Evolutionary conservation across 2,113 vertebrate genomes (phyloP), one percentile per base, ranked within the genome.

Genomic region (Procavia capensis): DNA sequence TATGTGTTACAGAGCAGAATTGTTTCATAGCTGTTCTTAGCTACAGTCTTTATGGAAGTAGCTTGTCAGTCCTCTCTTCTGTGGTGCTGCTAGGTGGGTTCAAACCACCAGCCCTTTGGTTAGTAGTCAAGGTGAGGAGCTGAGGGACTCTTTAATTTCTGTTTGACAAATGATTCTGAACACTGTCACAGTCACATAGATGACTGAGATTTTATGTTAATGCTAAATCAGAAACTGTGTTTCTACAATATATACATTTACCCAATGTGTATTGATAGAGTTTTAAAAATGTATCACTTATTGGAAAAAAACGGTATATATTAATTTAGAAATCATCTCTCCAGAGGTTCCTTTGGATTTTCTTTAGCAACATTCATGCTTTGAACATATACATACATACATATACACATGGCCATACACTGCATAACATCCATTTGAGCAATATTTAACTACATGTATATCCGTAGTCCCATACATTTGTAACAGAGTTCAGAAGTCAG

Each of bases 311-410:
- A 47, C 24, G 90, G 36, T 80, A 19, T 83, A 13, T 88, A 68
- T 88, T 88, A 61, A 89, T 41, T 83, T 88, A 64, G 75, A 93
- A 93, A 50, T 89, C 2, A 92, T 86, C 92, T 88, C 57, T 92
- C 88, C 85, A 34, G 57, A 9, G 57, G 34, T 81, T 87, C 29
- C 75, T 92, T 92, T 43, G 76, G 82, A 75, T 95, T 92, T 96
- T 95, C 61, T 91, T 93, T 61, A 95, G 74, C 91, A 82, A 85
- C 45, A 89, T 64, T 91, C 95, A 66, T 29, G 81, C 68, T 95
- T 92, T 92, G 57, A 75, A 82, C 83, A 36, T 90, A 90, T 47
- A 22, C 78, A 57, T 92, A 9, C 80, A 50, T 6, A 9, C 47
- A 50, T 50, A n/a, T n/a, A n/a, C n/a, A n/a, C n/a, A n/a, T n/a